These are phyloP conservation scores for Alexandromys fortis DNA, from an alignment of 2,113 vertebrate species.

Conservation along the genomic window DNA sequence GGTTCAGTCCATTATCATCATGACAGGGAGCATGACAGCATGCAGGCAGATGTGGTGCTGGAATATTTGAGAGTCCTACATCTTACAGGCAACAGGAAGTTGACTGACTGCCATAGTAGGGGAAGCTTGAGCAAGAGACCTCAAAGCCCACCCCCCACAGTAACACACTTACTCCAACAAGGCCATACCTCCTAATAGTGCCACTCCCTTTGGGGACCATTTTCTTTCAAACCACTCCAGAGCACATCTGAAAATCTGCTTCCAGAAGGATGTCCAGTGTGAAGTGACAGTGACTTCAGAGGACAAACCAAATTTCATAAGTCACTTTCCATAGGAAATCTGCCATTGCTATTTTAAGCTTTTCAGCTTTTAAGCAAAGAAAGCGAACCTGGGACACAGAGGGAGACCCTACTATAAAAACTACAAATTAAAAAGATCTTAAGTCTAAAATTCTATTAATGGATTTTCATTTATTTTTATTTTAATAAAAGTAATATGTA, in stretches of 20 bases:
- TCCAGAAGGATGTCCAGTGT: not conserved
- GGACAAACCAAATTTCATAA: not conserved
- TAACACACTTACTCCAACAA: not conserved
- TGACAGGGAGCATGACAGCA: not conserved
- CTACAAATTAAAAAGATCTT: not conserved
- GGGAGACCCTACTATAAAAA: not conserved
- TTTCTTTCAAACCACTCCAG: not conserved
- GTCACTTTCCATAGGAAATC: constrained; percentile 22
- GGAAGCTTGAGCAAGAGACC: not conserved
- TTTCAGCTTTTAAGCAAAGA: not conserved
- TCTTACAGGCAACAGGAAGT: not conserved
- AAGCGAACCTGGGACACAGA: not conserved
- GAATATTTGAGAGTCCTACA: not conserved
- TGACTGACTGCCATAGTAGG: not conserved
- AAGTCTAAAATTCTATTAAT: constrained; percentile 7
- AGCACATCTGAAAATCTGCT: constrained; percentile 29
- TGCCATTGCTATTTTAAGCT: not conserved
- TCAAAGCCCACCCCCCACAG: not conserved
- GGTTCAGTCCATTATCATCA: not conserved
- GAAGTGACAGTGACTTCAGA: not conserved
- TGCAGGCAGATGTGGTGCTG: not conserved
- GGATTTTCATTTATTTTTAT: constrained; percentile 8
- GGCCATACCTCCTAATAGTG: not conserved
- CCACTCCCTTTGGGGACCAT: not conserved
- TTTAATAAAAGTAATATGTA: constrained; percentile 26